Evolutionary conservation across 2,797 vertebrate genomes (phyloP), one percentile per base, ranked within the genome.

Genomic region (Sandelia bainsii): DNA sequence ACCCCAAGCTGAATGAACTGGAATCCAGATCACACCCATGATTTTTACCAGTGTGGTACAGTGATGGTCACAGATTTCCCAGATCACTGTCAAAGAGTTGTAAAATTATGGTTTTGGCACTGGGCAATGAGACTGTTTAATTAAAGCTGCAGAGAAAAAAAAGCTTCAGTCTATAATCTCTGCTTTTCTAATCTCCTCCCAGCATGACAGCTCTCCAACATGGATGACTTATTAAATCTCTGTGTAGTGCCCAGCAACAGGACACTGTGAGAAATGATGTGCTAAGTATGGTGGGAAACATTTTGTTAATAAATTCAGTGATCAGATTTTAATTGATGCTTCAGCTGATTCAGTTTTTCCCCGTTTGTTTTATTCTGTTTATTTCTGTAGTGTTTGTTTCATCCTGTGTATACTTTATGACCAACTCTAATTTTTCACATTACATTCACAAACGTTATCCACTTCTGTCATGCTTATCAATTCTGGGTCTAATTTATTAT

Each of bases 221-320:
- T 72, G 83, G 84, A 84, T 32, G 64, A 84, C 52, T 88, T 88
- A 87, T 90, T 89, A 89, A 91, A 85, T 74, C 85, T 72, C 62
- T 49, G 63, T 80, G 69, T 37, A 82, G 71, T 72, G 80, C 83
- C 85, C 59, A n/a, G 88, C 74, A 82, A 83, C 86, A 74, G 74
- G 32, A 51, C 62, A 59, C 60, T 54, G 40, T 0, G 75, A 77
- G 75, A 69, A 80, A 77, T 78, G 27, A 81, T 71, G 73, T 56
- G 48, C 42, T 70, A 68, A 79, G 66, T 59, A 77, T n/a, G 80
- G 78, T 77, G 84, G 78, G 86, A 89, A 87, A 67, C 40, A 14
- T 40, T 20, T 17, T 62, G 14, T 34, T 37, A 20, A 59, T 44
- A 57, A 3, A 64, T 5, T 58, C 54, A 32, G 61, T 2, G 49